These are phyloP conservation scores for Onthophagus sagittarius DNA, from an alignment of 2,888 invertebrate genomes.

Conservation along the genomic window DNA sequence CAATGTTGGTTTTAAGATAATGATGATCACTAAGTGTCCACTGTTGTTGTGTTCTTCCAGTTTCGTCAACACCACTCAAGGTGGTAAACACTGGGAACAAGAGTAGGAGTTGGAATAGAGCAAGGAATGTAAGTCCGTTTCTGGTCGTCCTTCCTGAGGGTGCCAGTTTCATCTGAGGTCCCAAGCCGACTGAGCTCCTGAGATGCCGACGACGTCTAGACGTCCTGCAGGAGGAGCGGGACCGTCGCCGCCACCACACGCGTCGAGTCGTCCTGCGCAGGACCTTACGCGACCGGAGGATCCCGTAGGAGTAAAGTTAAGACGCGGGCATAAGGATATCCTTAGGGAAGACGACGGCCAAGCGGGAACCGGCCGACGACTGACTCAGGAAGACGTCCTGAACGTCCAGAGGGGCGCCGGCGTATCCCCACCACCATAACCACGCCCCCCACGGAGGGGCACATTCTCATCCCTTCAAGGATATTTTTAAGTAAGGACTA, in stretches of 20 bases:
- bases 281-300: slow-evolving; percentile 47
- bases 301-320: slow-evolving; percentile 49
- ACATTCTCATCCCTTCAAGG: slow-evolving; percentile 40
- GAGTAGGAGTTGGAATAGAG: background rate
- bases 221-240: slow-evolving; percentile 15
- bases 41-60: background rate
- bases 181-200: slow-evolving; percentile 30
- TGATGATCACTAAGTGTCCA: slow-evolving; percentile 3
- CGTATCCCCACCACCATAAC: slow-evolving; percentile 42
- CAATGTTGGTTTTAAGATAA: background rate
- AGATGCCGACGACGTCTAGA: slow-evolving; percentile 22
- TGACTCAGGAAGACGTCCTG: slow-evolving; percentile 50
- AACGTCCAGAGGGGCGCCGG: slow-evolving; percentile 44
- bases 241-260: slow-evolving; percentile 11
- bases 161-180: slow-evolving; percentile 30
- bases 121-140: background rate
- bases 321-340: slow-evolving; percentile 49
- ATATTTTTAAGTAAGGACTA: slow-evolving; percentile 49
- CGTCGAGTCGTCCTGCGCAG: slow-evolving; percentile 33
- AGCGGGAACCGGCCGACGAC: slow-evolving; percentile 49
- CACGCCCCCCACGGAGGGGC: slow-evolving; percentile 47
- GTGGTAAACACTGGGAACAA: background rate
- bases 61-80: background rate
- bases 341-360: slow-evolving; percentile 45
- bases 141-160: slow-evolving; percentile 3